Base-by-base conservation (phyloP, 2,113 vertebrate species). In the Brachionichthys hirsutus region DNA sequence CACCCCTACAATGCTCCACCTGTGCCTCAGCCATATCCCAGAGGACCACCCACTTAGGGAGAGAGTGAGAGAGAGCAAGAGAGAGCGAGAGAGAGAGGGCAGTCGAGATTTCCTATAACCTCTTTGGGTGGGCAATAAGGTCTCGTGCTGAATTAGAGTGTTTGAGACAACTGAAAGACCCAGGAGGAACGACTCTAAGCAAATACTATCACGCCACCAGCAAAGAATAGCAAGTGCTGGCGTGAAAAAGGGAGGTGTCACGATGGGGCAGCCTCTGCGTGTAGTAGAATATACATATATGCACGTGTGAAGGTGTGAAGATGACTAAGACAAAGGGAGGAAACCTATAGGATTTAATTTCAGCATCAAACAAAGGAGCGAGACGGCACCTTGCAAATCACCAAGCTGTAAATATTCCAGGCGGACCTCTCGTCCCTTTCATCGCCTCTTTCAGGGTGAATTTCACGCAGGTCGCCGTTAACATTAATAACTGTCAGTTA, bases 11-110 rank as follows among this genome's bases (percentile, higher is more conserved):
- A 92, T 90, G 88, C 90, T 87, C 91, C 90, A 92, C 91, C 91
- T 92, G 90, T 92, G 91, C 86, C 89, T 91, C 83, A 87, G 88
- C 88, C 87, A 82, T 91, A 90, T 90, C 85, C 91, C 83, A 77
- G 78, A 83, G 83, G 91, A 92, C 91, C 91, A 92, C 91, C 91
- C 91, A 92, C 90, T 89, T 91, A 91, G 89, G 90, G 85, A 80
- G 79, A n/a, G n/a, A n/a, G n/a, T n/a, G n/a, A n/a, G n/a, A n/a
- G n/a, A n/a, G n/a, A n/a, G n/a, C n/a, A n/a, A n/a, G n/a, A n/a
- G n/a, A n/a, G n/a, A n/a, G n/a, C n/a, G n/a, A n/a, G n/a, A n/a
- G n/a, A 83, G 73, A 89, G 83, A 89, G 87, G 75, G 82, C 86
- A 87, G 85, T 86, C 53, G 81, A 85, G 87, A 90, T 88, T 89